A percentile compares a stretch with the other conserved stretches of the same genome.
These are phyloP conservation scores for Drosophila quinaria DNA, from an alignment of 2,888 invertebrate species.

Conservation along the genomic window DNA sequence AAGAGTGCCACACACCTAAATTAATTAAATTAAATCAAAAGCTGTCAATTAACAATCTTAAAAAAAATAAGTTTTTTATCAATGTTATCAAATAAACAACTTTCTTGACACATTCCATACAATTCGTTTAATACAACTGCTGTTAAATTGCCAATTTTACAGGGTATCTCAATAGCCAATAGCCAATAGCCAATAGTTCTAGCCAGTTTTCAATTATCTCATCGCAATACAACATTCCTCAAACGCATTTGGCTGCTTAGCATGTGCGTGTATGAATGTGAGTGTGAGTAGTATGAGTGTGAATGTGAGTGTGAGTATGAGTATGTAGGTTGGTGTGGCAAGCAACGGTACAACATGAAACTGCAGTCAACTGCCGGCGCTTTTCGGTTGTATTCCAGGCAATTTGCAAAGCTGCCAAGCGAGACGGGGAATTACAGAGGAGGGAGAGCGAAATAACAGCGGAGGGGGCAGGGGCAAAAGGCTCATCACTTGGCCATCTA, in stretches of 20 bases:
- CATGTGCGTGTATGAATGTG: constrained; percentile 38
- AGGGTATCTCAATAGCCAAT: constrained; percentile 22
- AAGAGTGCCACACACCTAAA: too few relatives aligned
- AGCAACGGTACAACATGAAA: constrained; percentile 66
- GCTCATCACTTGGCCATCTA: constrained; percentile 78
- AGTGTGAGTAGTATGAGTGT: constrained; percentile 20
- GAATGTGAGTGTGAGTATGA: constrained; percentile 33
- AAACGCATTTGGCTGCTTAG: constrained; percentile 64
- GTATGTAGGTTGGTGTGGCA: constrained; percentile 79
- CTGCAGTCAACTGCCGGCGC: constrained; percentile 50
- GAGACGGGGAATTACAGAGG: not conserved
- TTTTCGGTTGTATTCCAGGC: constrained; percentile 57
- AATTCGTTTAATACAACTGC: not conserved
- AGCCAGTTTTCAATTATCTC: constrained; percentile 68
- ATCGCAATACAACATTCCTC: constrained; percentile 66
- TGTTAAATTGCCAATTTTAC: not conserved
- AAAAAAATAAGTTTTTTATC: too few relatives aligned
- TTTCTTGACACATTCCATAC: too few relatives aligned
- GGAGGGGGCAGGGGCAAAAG: constrained; percentile 18
- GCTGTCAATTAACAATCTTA: too few relatives aligned
- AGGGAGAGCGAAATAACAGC: not conserved
- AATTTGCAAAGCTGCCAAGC: constrained; percentile 62
- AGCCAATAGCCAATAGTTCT: constrained; percentile 13
- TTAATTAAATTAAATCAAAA: too few relatives aligned
- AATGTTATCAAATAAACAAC: too few relatives aligned